Evolutionary conservation across 2,888 invertebrate genomes (phyloP), one percentile per base, ranked within the genome.

Genomic region (Vesta saturnalis): DNA sequence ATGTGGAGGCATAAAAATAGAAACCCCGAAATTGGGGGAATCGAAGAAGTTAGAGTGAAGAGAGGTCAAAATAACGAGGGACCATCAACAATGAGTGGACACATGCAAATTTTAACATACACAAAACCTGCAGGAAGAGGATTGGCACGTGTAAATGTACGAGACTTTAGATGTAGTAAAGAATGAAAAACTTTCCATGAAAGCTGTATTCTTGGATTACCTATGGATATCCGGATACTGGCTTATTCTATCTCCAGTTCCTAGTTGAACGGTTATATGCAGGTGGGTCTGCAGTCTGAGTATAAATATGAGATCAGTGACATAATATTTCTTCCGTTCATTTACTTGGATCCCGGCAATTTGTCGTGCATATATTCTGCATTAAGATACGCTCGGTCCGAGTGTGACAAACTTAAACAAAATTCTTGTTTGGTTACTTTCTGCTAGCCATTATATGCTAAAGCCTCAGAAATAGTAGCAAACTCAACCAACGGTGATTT

Each of bases 241-340:
- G 56, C 56, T 56, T 56, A 4, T 30, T 56, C 23, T 30, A 56
- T 56, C 56, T 56, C 30, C 56, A 23, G 30, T 56, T 30, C 56
- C 56, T 56, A 56, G 23, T 56, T n/a, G n/a, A n/a, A n/a, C n/a
- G n/a, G n/a, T n/a, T n/a, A n/a, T n/a, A n/a, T n/a, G n/a, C n/a
- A n/a, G n/a, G n/a, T n/a, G n/a, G n/a, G n/a, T n/a, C n/a, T n/a
- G n/a, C n/a, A n/a, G n/a, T n/a, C n/a, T n/a, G 56, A n/a, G 30
- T 15, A 30, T 56, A 56, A 56, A 56, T 56, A 56, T 56, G 56
- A 56, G 30, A 30, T 56, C 56, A 56, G 56, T 30, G 56, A 56
- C 30, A 21, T 56, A 56, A 56, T 30, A 30, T 56, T 56, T 30
- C 30, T 56, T 10, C 56, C 56, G 30, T 56, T 56, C 30, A 30